A percentile compares a stretch with the other conserved stretches of the same genome.
Conservation (phyloP, 2,888 invertebrate genomes). For the Macrophya annulata region DNA sequence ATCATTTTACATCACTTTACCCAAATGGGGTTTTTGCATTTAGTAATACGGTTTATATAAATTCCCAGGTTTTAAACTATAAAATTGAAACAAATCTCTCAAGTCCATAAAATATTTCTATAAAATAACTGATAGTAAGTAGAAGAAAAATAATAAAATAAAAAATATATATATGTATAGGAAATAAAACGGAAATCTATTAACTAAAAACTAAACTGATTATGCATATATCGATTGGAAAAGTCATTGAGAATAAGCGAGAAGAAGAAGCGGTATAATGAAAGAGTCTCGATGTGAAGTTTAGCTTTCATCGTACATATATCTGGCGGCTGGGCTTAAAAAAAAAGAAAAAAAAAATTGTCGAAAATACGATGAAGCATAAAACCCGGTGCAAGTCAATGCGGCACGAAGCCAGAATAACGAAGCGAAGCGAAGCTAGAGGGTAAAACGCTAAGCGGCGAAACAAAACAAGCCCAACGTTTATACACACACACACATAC, state of each 20-base stretch:
- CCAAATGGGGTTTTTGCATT: neutral
- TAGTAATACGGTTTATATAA: neutral
- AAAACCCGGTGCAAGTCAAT: slow-evolving; percentile 4
- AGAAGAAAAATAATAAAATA: too few species aligned
- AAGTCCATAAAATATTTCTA: neutral
- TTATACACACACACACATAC: neutral
- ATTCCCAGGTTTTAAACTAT: neutral
- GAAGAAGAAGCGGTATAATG: neutral
- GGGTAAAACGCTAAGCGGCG: slow-evolving; percentile 23
- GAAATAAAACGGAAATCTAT: too few species aligned
- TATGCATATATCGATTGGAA: neutral
- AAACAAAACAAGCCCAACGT: slow-evolving; percentile 22
- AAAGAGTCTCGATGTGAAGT: neutral
- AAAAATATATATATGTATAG: too few species aligned
- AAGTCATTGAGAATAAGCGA: neutral
- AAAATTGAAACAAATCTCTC: neutral
- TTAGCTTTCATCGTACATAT: neutral
- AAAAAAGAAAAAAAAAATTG: neutral
- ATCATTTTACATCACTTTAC: neutral
- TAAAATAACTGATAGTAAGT: too few species aligned
- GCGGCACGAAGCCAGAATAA: slow-evolving; percentile 20
- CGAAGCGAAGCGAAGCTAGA: slow-evolving; percentile 20
- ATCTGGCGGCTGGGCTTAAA: neutral
- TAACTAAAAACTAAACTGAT: too few species aligned
- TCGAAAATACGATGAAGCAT: slow-evolving; percentile 12